Evolutionary conservation across 2,888 invertebrate species (phyloP).

Genomic region (Scaptomyza flava): DNA sequence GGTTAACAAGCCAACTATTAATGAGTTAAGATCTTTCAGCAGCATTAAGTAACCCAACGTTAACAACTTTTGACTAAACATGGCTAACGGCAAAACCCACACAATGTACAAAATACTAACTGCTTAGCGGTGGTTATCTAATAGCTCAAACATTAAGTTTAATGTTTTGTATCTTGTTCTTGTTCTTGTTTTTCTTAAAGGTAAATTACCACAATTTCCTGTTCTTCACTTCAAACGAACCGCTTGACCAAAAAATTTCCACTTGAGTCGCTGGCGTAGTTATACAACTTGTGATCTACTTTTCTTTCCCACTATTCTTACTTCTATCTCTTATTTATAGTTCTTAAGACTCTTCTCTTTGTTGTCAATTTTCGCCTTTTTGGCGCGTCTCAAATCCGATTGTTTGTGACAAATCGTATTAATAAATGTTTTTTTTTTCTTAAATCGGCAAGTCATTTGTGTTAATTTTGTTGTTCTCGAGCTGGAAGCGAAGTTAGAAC

Average conservation of each 20-base stretch:
- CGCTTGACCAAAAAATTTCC: slow-evolving; percentile 22
- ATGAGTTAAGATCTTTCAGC: slow-evolving; percentile 16
- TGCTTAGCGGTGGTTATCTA: slow-evolving; percentile 54
- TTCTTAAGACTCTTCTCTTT: slow-evolving; percentile 33
- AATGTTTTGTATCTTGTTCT: slow-evolving; percentile 16
- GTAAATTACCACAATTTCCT: slow-evolving; percentile 48
- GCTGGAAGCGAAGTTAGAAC: neutral
- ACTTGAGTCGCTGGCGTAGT: slow-evolving; percentile 33
- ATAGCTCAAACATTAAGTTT: slow-evolving; percentile 42
- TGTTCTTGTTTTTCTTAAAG: neutral
- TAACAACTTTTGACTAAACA: slow-evolving; percentile 1
- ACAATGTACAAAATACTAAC: slow-evolving; percentile 25
- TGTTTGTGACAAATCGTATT: slow-evolving; percentile 23
- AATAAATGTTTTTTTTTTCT: slow-evolving; percentile 25
- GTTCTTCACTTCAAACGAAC: slow-evolving; percentile 32
- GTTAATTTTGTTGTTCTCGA: neutral
- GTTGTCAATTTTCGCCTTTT: slow-evolving; percentile 40
- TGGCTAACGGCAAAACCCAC: slow-evolving; percentile 33
- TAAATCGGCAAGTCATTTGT: slow-evolving; percentile 35
- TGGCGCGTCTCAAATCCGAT: slow-evolving; percentile 47
- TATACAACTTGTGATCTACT: slow-evolving; percentile 30
- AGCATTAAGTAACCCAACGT: slow-evolving; percentile 33
- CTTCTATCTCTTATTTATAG: slow-evolving; percentile 15
- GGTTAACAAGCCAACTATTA: slow-evolving; percentile 45
- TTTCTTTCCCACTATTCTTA: neutral